Base-by-base conservation (phyloP, 2,797 vertebrate genomes). In the Huso huso region DNA sequence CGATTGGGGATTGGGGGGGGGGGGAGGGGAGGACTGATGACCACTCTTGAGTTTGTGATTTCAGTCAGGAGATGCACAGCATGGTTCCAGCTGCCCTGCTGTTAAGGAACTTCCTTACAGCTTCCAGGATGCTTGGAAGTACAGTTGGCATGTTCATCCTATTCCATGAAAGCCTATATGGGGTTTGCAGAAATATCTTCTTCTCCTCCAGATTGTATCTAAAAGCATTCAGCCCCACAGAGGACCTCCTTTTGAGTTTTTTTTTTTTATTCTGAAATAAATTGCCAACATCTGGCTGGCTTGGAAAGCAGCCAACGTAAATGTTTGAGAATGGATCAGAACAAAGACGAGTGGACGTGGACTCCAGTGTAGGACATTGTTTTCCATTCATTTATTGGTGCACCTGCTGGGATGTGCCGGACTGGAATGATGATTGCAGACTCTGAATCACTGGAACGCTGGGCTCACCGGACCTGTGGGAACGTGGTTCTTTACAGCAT, bases 231-330 rank as follows among this genome's bases (percentile, higher is more conserved):
- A 37, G 37, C 37, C 37, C 37, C 37, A 37, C 37, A 37, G 37
- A 37, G 0, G 51, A 55, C 52, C 55, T 11, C 10, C 57, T 49
- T 48, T 1, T 49, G n/a, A 15, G 12, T 12, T 13, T 61, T 8
- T 48, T 49, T 64, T 69, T 62, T 62, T 65, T 63, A 59, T 58
- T 37, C 8, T 48, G 73, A 71, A 48, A 63, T 48, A 53, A 49
- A 58, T 23, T 59, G 70, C 61, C 63, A 69, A 55, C 64, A 50
- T 37, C 70, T 49, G 71, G 65, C 66, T 77, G 0, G 63, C 55
- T 69, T 79, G 74, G 69, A 74, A 76, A 78, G 63, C 10, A 64
- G 71, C 61, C 23, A 55, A 52, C 4, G 73, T 71, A 48, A 75
- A 67, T 60, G 48, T 7, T 12, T 58, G 12, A 37, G 65, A 51